phyloP scores from a whole-genome alignment of 2,797 vertebrate species.

The Sebastes alutus region DNA sequence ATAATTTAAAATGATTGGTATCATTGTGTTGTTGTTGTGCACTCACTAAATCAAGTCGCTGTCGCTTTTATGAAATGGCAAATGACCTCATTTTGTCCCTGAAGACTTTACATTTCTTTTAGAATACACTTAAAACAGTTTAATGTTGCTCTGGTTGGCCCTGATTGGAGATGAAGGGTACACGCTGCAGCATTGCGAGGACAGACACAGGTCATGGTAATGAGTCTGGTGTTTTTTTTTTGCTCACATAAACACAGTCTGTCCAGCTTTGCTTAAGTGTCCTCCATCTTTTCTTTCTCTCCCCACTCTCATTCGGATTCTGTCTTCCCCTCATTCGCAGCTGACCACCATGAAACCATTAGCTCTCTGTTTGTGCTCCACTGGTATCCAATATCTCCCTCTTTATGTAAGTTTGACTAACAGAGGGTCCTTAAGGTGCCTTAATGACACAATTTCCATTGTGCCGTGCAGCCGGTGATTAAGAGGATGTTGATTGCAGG shows the following conservation, averaged over 20 bases:
- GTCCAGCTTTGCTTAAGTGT: slow-evolving; percentile 15
- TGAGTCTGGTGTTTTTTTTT: background rate
- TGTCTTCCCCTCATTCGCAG: slow-evolving; percentile 48
- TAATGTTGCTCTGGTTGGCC: background rate
- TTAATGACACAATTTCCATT: slow-evolving; percentile 71
- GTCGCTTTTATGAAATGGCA: slow-evolving; percentile 18
- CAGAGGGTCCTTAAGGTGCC: slow-evolving; percentile 63
- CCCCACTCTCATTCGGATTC: slow-evolving; percentile 21
- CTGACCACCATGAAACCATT: slow-evolving; percentile 78
- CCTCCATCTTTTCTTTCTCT: slow-evolving; percentile 23
- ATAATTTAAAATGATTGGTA: slow-evolving; percentile 17
- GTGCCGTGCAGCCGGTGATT: slow-evolving; percentile 65
- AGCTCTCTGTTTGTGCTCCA: slow-evolving; percentile 64
- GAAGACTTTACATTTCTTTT: slow-evolving; percentile 4
- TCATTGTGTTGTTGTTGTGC: slow-evolving; percentile 13
- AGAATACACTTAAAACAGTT: slow-evolving; percentile 20
- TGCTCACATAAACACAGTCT: slow-evolving; percentile 12
- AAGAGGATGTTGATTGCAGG: slow-evolving; percentile 77
- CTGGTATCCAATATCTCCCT: slow-evolving; percentile 66
- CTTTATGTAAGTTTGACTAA: slow-evolving; percentile 66
- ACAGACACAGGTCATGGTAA: slow-evolving; percentile 21
- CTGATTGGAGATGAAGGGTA: slow-evolving; percentile 11
- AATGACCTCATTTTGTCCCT: background rate
- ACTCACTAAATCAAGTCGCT: background rate
- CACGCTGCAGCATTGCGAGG: slow-evolving; percentile 8